These are phyloP conservation scores for Brachyistius frenatus DNA, from an alignment of 2,113 vertebrate species.

Conservation along the genomic window DNA sequence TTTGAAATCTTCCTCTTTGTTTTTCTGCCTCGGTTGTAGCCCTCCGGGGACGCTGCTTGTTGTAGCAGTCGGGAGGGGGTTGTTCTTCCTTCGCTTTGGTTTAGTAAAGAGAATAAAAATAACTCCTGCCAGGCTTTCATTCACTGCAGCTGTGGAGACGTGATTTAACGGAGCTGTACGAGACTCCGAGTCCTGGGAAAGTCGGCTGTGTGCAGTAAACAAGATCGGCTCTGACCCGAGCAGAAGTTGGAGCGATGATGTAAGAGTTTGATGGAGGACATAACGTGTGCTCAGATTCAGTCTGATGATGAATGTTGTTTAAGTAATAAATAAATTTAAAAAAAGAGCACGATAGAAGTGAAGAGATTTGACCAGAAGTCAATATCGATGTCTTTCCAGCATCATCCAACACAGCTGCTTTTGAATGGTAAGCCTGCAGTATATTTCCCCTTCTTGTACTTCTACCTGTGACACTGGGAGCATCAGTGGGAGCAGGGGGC, in stretches of 20 bases:
- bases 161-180: slow-evolving; percentile 53
- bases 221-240: slow-evolving; percentile 43
- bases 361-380: background rate
- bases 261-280: slow-evolving; percentile 46
- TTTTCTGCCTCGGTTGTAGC: slow-evolving; percentile 73
- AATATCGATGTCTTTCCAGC: too few relatives aligned
- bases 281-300: background rate
- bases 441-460: too few relatives aligned
- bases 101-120: slow-evolving; percentile 75
- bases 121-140: slow-evolving; percentile 69
- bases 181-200: slow-evolving; percentile 53
- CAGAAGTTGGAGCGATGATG: slow-evolving; percentile 6
- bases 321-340: background rate
- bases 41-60: slow-evolving; percentile 73
- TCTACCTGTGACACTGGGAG: too few relatives aligned
- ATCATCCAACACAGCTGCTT: too few relatives aligned
- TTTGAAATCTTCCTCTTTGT: slow-evolving; percentile 76
- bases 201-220: slow-evolving; percentile 41
- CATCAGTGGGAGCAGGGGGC: too few relatives aligned
- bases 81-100: slow-evolving; percentile 68
- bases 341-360: background rate
- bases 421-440: too few relatives aligned
- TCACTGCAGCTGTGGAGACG: slow-evolving; percentile 61
- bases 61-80: slow-evolving; percentile 60
- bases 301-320: slow-evolving; percentile 11